These are phyloP conservation scores for Phymastichus coffea DNA, from an alignment of 1,140 invertebrate genomes.

Conservation along the genomic window DNA sequence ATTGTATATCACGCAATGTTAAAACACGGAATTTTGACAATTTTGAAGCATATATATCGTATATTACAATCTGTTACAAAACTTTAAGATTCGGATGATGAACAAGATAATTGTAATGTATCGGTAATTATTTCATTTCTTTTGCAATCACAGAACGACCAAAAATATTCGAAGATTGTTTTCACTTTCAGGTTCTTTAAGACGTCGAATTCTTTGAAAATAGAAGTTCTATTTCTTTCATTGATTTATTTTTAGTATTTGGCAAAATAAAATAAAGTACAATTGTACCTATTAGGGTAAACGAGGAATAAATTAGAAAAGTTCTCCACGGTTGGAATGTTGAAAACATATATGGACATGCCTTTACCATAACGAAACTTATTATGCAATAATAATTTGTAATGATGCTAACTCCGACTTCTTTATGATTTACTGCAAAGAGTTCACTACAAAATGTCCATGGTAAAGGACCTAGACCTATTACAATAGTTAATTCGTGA, in stretches of 20 bases:
- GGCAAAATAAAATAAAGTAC: constrained; percentile 70
- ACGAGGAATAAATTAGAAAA: constrained; percentile 68
- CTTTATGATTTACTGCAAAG: constrained; percentile 60
- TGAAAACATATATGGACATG: constrained; percentile 63
- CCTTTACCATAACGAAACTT: constrained; percentile 73
- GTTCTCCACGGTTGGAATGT: constrained; percentile 61
- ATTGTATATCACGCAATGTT: no score
- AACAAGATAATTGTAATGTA: no score
- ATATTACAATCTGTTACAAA: no score
- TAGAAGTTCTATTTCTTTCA: constrained; percentile 72
- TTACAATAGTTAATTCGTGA: constrained; percentile 61
- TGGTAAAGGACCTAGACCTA: constrained; percentile 66
- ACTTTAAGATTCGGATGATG: no score
- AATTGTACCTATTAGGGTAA: constrained; percentile 65
- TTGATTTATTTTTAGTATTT: constrained; percentile 76
- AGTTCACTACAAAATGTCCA: constrained; percentile 71
- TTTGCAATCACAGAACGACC: no score
- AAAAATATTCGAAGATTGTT: no score
- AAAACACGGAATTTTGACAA: no score
- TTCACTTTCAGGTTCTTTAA: no score
- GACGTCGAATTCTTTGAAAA: constrained; percentile 45
- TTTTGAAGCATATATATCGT: no score
- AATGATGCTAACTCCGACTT: constrained; percentile 63
- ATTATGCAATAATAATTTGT: constrained; percentile 65
- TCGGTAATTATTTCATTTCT: no score